phyloP scores from a whole-genome alignment of 2,113 vertebrate genomes.

The Halcyon malimbica region DNA sequence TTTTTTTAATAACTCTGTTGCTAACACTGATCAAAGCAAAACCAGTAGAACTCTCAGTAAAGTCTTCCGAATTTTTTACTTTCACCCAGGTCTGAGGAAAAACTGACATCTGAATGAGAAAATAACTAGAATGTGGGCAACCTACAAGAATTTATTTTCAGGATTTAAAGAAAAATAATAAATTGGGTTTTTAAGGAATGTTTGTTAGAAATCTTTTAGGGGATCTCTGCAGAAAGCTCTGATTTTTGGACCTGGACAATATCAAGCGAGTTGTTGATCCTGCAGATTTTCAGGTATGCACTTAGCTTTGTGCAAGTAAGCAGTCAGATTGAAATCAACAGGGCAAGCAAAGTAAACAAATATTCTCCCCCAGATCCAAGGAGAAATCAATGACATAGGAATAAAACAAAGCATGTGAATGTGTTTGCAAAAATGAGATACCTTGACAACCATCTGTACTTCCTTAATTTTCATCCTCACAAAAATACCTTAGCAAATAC shows the following conservation, averaged over 20 bases:
- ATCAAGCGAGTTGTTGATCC: background rate
- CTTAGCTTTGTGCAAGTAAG: background rate
- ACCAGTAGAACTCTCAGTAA: background rate
- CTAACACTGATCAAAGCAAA: background rate
- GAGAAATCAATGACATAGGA: background rate
- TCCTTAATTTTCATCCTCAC: background rate
- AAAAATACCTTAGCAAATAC: conserved; percentile 4
- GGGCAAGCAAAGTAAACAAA: background rate
- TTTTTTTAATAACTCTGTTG: background rate
- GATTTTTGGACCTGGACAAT: background rate
- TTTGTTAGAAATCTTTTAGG: background rate
- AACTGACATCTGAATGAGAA: background rate
- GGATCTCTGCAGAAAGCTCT: background rate
- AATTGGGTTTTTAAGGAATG: background rate
- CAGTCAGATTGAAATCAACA: background rate
- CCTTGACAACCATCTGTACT: background rate
- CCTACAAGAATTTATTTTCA: background rate
- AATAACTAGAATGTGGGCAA: background rate
- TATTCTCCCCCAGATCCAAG: background rate
- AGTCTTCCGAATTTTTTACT: background rate
- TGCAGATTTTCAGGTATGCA: background rate
- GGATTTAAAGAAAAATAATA: background rate
- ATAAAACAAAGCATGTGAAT: background rate
- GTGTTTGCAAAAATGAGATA: background rate
- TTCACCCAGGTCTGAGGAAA: background rate